These are phyloP conservation scores for Tauraco hartlaubi DNA, from an alignment of 2,797 vertebrate genomes.

Conservation along the genomic window DNA sequence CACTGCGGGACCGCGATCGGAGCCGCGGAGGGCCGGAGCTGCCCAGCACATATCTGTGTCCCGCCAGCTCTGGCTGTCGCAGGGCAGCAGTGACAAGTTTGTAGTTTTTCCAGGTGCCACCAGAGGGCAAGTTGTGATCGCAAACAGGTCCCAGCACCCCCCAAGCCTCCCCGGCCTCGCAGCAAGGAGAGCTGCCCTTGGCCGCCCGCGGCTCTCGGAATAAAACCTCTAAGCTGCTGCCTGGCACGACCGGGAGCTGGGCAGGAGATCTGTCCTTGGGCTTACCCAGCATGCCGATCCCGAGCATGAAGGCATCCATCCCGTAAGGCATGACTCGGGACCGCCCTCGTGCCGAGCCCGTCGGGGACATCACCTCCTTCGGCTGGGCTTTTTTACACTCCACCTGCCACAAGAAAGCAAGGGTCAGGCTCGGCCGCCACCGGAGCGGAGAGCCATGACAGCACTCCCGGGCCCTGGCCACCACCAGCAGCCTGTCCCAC, in stretches of 20 bases:
- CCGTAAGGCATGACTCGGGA: conserved; percentile 99
- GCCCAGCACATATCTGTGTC: background rate
- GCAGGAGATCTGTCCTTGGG: background rate
- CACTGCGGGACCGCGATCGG: accelerated
- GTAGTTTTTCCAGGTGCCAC: conserved; percentile 53
- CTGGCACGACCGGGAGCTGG: conserved; percentile 16
- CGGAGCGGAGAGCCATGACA: background rate
- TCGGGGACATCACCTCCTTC: conserved; percentile 99
- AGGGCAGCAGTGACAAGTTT: background rate
- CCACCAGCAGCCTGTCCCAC: accelerated
- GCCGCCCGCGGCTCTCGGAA: background rate
- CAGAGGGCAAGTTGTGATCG: conserved; percentile 65
- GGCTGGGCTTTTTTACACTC: conserved; percentile 99
- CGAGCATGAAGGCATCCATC: conserved; percentile 99
- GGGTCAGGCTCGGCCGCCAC: background rate
- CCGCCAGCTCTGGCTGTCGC: background rate
- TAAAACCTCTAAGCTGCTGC: conserved; percentile 33
- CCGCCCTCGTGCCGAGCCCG: conserved; percentile 94
- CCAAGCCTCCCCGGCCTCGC: background rate
- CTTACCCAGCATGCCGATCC: conserved; percentile 99
- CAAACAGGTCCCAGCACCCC: background rate
- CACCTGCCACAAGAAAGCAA: conserved; percentile 84
- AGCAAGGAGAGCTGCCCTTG: conserved; percentile 29
- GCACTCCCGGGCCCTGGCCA: background rate
- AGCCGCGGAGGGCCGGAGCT: background rate